Evolutionary conservation across 2,888 invertebrate species (phyloP), one percentile per base, ranked within the genome.

Genomic region (Pardosa pseudoannulata): DNA sequence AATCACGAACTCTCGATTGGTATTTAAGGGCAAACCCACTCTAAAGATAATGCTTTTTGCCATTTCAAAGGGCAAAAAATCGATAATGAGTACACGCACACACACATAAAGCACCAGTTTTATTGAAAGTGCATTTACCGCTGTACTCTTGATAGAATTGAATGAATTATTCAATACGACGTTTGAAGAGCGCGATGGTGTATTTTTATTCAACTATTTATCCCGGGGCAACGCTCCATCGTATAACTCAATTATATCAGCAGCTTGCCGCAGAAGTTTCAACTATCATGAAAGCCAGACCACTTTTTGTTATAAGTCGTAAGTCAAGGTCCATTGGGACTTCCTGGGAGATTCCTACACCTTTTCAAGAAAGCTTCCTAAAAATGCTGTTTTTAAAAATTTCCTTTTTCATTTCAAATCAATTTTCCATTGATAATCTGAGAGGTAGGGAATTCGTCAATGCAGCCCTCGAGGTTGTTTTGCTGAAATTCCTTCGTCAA

Each of bases 111-210:
- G 29, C 41, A 65, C n/a, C 32, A 64, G 64, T 64, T 82, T 71
- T 50, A 76, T 76, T 39, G 71, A 70, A 82, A 82, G 75, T 71
- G 74, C 81, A 75, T 81, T 81, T 74, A 81, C 74, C 74, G 81
- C 68, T 31, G 32, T n/a, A 50, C 39, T 19, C 3, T 27, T 62
- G 65, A n/a, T n/a, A n/a, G 70, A 64, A 16, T 31, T 3, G 32
- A 39, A 82, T 82, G 70, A 82, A 82, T 82, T 36, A 82, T 82
- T 82, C 75, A 82, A 46, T 82, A 56, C 82, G 76, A 39, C 46
- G 46, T 75, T 75, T 82, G 64, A 71, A 82, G 71, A 71, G 41
- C 82, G 31, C 39, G 70, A 46, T 68, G 32, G 68, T 50, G 46
- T 27, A 46, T 65, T 76, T 82, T 71, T 29, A 82, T 82, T 75